Percentiles rank a stretch among this genome's conserved stretches.
Evolutionary conservation across 1,140 invertebrate species (phyloP).

Genomic region (Aphaenogaster rudis): DNA sequence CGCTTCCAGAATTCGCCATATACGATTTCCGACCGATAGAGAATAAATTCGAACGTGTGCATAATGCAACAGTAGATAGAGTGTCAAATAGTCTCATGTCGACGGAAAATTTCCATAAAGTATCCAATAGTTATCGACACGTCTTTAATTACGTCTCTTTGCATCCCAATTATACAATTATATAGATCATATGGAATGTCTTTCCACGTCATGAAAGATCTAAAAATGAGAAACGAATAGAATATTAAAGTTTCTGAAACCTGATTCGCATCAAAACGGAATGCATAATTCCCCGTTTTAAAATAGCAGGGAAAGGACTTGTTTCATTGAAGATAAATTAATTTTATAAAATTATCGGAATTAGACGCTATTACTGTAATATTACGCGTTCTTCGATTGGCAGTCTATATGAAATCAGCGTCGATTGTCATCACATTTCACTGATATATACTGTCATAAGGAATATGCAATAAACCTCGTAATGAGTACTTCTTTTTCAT

Average conservation of each 20-base stretch:
- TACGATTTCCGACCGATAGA: background rate
- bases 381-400: background rate
- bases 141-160: slow-evolving; percentile 24
- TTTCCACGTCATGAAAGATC: background rate
- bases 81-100: background rate
- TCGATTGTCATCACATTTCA: background rate
- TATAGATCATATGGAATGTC: slow-evolving; percentile 10
- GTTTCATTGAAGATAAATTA: background rate
- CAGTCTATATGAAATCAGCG: background rate
- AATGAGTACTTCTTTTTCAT: background rate
- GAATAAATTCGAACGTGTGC: background rate
- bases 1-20: slow-evolving; percentile 25
- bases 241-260: background rate
- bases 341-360: slow-evolving; percentile 10
- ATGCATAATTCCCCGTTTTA: background rate
- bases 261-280: background rate
- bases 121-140: slow-evolving; percentile 23
- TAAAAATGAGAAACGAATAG: background rate
- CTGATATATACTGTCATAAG: background rate
- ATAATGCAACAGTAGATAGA: slow-evolving; percentile 5
- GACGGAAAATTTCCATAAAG: slow-evolving; percentile 31
- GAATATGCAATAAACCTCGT: slow-evolving; percentile 18
- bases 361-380: background rate
- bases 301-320: background rate
- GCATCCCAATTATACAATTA: background rate